Base-by-base conservation (phyloP, 2,113 vertebrate species). In the Malaclemys terrapin region DNA sequence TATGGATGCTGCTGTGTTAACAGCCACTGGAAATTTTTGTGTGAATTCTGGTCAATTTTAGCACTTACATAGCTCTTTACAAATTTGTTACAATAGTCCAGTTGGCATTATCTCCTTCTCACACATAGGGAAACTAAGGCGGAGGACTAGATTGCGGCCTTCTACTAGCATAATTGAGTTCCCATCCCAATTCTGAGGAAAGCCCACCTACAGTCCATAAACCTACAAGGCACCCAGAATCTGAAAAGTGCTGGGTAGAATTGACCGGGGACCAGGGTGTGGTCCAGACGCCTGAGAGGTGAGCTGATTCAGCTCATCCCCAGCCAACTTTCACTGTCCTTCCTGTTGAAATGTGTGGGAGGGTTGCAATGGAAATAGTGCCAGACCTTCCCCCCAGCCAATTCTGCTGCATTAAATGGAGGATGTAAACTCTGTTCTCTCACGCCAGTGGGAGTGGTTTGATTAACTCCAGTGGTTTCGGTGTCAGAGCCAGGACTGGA, bases 301-400 rank as follows among this genome's bases (percentile, higher is more conserved):
- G 90, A 97, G 96, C 87, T 96, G 93, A 96, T 96, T 97, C 96
- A 97, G 96, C 94, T 97, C 93, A 92, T 95, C 95, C 96, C 90
- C 96, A 92, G 93, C 88, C 96, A 97, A 97, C 96, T 97, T 95
- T 97, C 94, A 91, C 95, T 85, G 95, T 92, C 94, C 94, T 97
- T 96, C 87, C 87, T 92, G 85, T 90, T 96, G 94, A 90, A 96
- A 94, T 95, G 96, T 22, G 27, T 97, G 96, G 90, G 94, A 97
- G 87, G 85, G 83, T 90, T 96, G 83, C 90, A 96, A 80, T 0
- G 3, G 85, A 88, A 96, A 80, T 49, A 93, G 79, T 65, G 96
- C 93, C 93, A 95, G 90, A 97, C 94, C 91, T 97, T 94, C 45
- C 93, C 91, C 72, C 89, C 94, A 29, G 82, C 83, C 93, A 3